These are phyloP conservation scores for Pandion haliaetus DNA, from an alignment of 2,113 vertebrate genomes.

Conservation along the genomic window DNA sequence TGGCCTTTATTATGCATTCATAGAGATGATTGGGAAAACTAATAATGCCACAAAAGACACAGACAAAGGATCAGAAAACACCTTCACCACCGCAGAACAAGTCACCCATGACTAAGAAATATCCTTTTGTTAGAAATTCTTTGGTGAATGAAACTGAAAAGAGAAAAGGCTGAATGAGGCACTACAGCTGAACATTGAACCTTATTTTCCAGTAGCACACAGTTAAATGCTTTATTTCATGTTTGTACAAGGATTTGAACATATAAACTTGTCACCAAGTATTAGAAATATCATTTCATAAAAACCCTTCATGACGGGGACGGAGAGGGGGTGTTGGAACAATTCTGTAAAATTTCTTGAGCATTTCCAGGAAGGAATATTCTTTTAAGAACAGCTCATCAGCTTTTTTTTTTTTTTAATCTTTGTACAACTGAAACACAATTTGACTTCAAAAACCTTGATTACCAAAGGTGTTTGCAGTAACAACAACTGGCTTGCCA, in stretches of 20 bases:
- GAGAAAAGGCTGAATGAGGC: not conserved
- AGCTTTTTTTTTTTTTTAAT: not conserved
- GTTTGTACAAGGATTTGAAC: conserved; percentile 24
- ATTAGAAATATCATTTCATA: not conserved
- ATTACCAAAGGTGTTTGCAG: not conserved
- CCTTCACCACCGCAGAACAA: not conserved
- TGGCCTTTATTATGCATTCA: not conserved
- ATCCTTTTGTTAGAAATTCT: not conserved
- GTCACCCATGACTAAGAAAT: not conserved
- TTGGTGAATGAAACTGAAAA: not conserved
- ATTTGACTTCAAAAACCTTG: not conserved
- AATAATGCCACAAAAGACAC: not conserved
- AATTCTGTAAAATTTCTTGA: not conserved
- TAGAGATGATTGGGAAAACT: not conserved
- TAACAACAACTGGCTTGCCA: not conserved
- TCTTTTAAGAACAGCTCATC: not conserved
- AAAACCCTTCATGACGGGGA: not conserved
- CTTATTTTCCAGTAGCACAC: conserved; percentile 15
- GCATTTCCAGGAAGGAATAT: not conserved
- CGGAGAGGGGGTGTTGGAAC: not conserved
- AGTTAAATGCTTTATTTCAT: conserved; percentile 34
- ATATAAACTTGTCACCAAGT: conserved; percentile 36
- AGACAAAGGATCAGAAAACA: not conserved
- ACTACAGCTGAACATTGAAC: not conserved
- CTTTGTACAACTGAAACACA: not conserved